Evolutionary conservation across 2,113 vertebrate species (phyloP).

Genomic region (Rafetus swinhoei): DNA sequence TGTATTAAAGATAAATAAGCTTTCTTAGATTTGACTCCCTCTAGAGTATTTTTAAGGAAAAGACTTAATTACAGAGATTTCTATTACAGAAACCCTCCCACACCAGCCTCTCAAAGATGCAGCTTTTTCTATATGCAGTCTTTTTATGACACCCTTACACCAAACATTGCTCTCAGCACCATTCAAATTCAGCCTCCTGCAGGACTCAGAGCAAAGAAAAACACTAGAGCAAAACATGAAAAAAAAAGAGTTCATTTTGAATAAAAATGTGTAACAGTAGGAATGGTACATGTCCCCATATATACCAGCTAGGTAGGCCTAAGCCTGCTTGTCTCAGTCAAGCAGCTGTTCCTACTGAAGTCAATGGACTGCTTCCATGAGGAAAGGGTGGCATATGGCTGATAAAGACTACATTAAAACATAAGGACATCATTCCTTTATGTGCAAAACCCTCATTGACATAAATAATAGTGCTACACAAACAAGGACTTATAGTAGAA

Average conservation of each 20-base stretch:
- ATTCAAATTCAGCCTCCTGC: background rate
- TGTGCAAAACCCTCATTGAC: background rate
- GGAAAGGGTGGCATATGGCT: background rate
- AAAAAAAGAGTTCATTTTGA: background rate
- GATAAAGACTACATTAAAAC: fast-evolving
- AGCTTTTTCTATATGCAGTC: background rate
- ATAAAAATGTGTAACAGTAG: fast-evolving
- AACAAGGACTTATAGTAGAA: background rate
- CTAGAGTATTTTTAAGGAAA: slow-evolving; percentile 90
- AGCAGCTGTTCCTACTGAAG: background rate
- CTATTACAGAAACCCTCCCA: slow-evolving; percentile 10
- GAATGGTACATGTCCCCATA: fast-evolving
- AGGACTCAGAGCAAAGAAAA: background rate
- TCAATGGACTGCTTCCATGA: background rate
- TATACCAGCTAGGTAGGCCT: background rate
- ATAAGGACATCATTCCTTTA: background rate
- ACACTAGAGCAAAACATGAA: background rate
- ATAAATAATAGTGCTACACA: background rate
- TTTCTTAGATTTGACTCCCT: slow-evolving; percentile 95
- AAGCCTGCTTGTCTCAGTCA: background rate
- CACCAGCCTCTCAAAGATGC: background rate
- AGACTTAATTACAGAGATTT: slow-evolving; percentile 64
- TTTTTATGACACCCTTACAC: background rate
- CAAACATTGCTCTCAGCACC: background rate
- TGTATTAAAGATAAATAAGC: slow-evolving; percentile 75